Evolutionary conservation across 1,140 invertebrate genomes (phyloP).

Genomic region (Alviniconcha marisindica): DNA sequence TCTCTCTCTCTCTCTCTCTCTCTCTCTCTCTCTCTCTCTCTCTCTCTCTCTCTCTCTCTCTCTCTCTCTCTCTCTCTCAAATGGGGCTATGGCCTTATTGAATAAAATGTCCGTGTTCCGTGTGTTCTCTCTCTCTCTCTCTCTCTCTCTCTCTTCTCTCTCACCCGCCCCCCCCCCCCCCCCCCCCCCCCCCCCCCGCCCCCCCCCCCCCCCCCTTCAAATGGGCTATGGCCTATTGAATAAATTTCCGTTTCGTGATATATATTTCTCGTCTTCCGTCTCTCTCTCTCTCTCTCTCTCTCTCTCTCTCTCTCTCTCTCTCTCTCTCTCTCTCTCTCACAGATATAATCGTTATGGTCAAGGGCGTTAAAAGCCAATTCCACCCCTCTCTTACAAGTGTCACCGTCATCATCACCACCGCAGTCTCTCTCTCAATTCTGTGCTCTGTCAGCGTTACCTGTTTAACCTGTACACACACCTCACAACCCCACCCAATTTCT

Average conservation of each 20-base stretch:
- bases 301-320: background rate
- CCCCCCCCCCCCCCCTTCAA: no score
- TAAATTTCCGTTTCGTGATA: no score
- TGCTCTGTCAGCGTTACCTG: no score
- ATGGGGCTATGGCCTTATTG: background rate
- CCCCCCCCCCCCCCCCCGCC: background rate
- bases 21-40: background rate
- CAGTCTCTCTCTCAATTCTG: background rate
- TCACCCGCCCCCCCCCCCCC: no score
- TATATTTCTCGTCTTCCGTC: background rate
- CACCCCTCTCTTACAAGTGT: no score
- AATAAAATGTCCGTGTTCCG: background rate
- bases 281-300: background rate
- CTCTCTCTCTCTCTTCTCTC: constrained; percentile 4
- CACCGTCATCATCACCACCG: no score
- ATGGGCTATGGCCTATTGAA: no score
- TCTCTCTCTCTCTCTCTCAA: background rate
- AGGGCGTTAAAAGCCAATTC: no score
- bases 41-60: background rate
- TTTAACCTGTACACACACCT: no score
- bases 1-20: background rate
- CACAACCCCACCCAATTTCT: no score
- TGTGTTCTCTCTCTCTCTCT: background rate
- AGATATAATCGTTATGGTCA: no score
- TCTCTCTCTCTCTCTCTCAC: background rate